Base-by-base conservation (phyloP, 30 jellyfish, hydroid and myxozoan species). In the Rhopilema esculentum region DNA sequence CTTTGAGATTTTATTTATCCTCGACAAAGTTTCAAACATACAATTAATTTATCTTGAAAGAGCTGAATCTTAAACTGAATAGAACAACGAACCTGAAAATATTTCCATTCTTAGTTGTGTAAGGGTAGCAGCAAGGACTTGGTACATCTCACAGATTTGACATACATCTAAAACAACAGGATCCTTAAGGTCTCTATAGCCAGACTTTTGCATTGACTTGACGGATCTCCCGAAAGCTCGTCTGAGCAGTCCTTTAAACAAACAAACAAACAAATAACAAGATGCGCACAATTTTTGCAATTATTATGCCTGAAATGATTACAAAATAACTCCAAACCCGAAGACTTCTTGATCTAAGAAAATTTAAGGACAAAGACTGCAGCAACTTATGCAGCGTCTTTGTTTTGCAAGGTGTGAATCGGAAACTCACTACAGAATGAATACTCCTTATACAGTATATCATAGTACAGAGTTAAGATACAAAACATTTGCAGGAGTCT, bases 151-250 rank as follows among this genome's bases (percentile, higher is more conserved):
- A 82, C 99, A 96, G 12, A 97, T 70, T 63, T 76, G 91, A 29
- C 98, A 91, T 0, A 90, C 96, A 66, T 96, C 98, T 31, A 88
- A 49, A 7, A 96, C 97, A 12, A 91, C 73, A 27, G 99, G 98
- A 65, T 96, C 99, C 29, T 91, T 91, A 22, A 91, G 33, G 52
- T 96, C 99, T n/a, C 90, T 73, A 15, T 27, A 27, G 17, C 80
- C 25, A 15, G 96, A 22, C 68, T 95, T 85, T 49, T 49, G 48
- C 29, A 50, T 72, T 0, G 83, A 29, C 27, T 90, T 86, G 29
- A 68, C 27, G 22, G 98, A 86, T 72, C 89, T 87, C 9, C 96
- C 81, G 52, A 96, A 96, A 4, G 97, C 98, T 49, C 99, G 87
- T 67, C 84, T 93, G 1, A 96, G 75, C 72, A 96, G 20, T 0